These are phyloP conservation scores for Percopsis omiscomaycus DNA, from an alignment of 2,797 vertebrate species.

Conservation along the genomic window DNA sequence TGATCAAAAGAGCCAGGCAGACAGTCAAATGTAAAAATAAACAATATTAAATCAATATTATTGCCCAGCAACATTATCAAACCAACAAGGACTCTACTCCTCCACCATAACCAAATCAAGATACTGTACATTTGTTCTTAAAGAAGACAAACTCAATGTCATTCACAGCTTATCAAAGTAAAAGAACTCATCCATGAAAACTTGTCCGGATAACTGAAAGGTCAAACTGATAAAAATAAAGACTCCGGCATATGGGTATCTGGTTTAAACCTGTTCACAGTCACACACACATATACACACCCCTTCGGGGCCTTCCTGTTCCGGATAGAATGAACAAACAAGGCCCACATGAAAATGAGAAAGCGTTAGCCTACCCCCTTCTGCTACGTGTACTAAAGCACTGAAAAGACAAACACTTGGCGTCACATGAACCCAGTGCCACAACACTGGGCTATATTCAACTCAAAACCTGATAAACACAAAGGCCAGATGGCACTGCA, in stretches of 20 bases:
- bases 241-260: slow-evolving; percentile 45
- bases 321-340: slow-evolving; percentile 72
- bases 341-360: slow-evolving; percentile 75
- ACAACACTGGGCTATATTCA: slow-evolving; percentile 25
- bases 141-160: background rate
- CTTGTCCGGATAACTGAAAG: slow-evolving; percentile 25
- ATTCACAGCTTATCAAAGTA: slow-evolving; percentile 12
- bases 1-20: background rate
- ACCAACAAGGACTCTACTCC: too few species aligned
- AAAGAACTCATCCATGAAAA: slow-evolving; percentile 28
- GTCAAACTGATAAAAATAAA: slow-evolving; percentile 33
- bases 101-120: too few species aligned
- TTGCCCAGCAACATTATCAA: too few species aligned
- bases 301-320: slow-evolving; percentile 76
- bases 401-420: slow-evolving; percentile 41
- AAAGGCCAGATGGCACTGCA: slow-evolving; percentile 30
- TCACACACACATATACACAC: slow-evolving; percentile 33
- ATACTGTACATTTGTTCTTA: background rate
- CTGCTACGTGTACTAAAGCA: slow-evolving; percentile 58
- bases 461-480: slow-evolving; percentile 7
- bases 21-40: background rate
- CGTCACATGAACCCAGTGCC: slow-evolving; percentile 36
- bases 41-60: background rate
- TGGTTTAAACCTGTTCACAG: slow-evolving; percentile 6
- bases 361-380: slow-evolving; percentile 57